Evolutionary conservation across 2,113 vertebrate species (phyloP).

Genomic region (Piprites chloris): DNA sequence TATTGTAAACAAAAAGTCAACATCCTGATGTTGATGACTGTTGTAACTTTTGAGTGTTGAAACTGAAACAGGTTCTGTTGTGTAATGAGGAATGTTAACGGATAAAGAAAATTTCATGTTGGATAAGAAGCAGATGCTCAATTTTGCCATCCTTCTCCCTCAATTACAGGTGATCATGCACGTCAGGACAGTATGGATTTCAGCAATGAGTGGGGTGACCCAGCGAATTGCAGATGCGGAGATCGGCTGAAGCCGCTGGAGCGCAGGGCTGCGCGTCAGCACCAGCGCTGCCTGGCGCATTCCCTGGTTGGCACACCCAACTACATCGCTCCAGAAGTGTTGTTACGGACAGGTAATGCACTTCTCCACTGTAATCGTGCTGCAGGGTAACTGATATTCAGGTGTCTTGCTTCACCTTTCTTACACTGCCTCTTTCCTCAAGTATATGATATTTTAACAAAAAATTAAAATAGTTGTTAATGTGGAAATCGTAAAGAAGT

Average conservation of each 20-base stretch:
- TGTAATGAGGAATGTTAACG: background rate
- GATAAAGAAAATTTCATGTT: background rate
- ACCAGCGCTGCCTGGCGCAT: slow-evolving; percentile 95
- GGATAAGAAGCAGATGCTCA: background rate
- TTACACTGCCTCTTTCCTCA: background rate
- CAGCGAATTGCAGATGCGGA: slow-evolving; percentile 87
- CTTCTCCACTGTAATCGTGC: background rate
- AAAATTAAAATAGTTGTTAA: background rate
- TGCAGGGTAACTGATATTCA: background rate
- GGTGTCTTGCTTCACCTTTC: background rate
- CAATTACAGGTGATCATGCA: slow-evolving; percentile 85
- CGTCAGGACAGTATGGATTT: slow-evolving; percentile 99
- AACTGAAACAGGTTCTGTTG: background rate
- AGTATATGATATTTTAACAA: background rate
- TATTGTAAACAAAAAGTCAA: background rate
- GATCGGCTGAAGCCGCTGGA: slow-evolving; percentile 93
- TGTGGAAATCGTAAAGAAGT: background rate
- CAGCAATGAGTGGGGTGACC: slow-evolving; percentile 95
- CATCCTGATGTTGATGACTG: background rate
- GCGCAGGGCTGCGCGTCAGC: slow-evolving; percentile 90
- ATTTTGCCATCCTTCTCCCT: background rate
- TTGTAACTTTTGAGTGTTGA: background rate
- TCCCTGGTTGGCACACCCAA: slow-evolving; percentile 97
- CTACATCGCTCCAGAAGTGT: slow-evolving; percentile 95
- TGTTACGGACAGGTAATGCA: slow-evolving; percentile 88